phyloP scores from a whole-genome alignment of 2,888 invertebrate genomes.

The Teinopalpus imperialis region DNA sequence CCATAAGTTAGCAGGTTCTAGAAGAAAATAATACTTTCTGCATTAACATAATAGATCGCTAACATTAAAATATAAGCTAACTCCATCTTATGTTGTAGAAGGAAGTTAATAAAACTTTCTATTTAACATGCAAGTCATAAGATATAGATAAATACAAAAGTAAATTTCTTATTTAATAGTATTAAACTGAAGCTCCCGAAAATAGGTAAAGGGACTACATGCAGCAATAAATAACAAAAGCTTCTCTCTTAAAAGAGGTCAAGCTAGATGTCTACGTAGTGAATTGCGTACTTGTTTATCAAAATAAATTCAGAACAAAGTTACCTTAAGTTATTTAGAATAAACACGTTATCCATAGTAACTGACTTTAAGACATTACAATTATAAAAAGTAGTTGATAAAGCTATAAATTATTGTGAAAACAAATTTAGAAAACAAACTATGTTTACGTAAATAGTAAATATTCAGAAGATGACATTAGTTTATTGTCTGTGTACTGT shows the following conservation, averaged over 20 bases:
- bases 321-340: constrained; percentile 70
- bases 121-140: too few relatives aligned
- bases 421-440: constrained; percentile 8
- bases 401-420: neutral
- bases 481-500: neutral
- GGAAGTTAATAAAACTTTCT: constrained; percentile 4
- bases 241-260: constrained; percentile 31
- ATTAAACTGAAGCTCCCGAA: neutral
- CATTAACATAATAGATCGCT: too few relatives aligned
- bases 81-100: too few relatives aligned
- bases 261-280: constrained; percentile 34
- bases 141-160: too few relatives aligned
- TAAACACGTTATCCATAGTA: constrained; percentile 64
- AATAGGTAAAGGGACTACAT: neutral
- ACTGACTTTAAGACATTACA: constrained; percentile 35
- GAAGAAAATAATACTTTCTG: too few relatives aligned
- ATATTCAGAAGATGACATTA: too few relatives aligned
- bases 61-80: too few relatives aligned
- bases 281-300: constrained; percentile 25
- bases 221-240: too few relatives aligned
- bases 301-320: constrained; percentile 8
- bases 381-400: neutral
- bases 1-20: too few relatives aligned
- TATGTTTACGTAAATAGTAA: constrained; percentile 1
- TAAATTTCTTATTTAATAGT: too few relatives aligned